phyloP scores from a whole-genome alignment of 2,888 invertebrate species.

The Thereva nobilitata region DNA sequence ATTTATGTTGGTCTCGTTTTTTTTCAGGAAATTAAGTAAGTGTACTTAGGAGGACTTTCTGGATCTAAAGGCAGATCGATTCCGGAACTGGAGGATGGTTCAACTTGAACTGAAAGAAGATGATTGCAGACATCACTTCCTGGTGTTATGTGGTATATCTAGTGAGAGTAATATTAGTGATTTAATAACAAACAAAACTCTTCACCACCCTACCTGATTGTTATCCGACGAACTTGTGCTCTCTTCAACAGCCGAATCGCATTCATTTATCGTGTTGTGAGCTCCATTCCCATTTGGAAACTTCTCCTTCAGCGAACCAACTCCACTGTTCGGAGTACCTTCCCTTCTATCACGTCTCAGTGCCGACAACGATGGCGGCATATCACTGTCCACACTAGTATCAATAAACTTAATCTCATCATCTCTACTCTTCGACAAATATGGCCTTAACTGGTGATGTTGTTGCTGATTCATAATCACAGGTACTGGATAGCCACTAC shows the following conservation, averaged over 20 bases:
- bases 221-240: conserved; percentile 42
- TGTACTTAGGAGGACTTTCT: conserved; percentile 41
- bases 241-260: conserved; percentile 42
- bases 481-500: conserved; percentile 27
- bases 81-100: conserved; percentile 44
- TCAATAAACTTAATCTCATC: conserved; percentile 56
- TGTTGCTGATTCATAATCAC: conserved; percentile 4
- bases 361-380: conserved; percentile 44
- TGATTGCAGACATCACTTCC: conserved; percentile 36
- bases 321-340: conserved; percentile 9
- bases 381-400: conserved; percentile 52
- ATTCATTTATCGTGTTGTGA: conserved; percentile 18
- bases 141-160: conserved; percentile 42
- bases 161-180: neutral
- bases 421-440: conserved; percentile 48
- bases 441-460: conserved; percentile 28
- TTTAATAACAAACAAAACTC: neutral
- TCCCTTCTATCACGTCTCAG: conserved; percentile 33
- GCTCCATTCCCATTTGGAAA: neutral
- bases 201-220: conserved; percentile 39
- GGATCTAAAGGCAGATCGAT: conserved; percentile 43
- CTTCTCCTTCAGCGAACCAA: conserved; percentile 21
- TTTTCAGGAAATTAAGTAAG: neutral
- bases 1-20: neutral
- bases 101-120: conserved; percentile 41